These are phyloP conservation scores for Hemiprocne comata DNA, from an alignment of 2,113 vertebrate genomes.

Conservation along the genomic window DNA sequence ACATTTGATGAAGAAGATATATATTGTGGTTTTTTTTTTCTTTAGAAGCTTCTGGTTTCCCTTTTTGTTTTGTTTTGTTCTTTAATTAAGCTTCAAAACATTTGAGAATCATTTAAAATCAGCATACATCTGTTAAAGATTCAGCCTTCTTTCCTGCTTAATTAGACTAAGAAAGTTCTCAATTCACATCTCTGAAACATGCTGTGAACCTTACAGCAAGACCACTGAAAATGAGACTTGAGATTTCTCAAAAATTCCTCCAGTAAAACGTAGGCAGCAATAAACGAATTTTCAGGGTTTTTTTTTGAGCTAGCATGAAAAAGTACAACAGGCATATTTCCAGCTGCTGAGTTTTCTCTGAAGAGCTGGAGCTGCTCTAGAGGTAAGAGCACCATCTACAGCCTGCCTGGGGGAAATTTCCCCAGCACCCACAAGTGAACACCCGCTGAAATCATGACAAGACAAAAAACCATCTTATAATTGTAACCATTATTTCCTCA, in stretches of 20 bases:
- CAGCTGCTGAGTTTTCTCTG: background rate
- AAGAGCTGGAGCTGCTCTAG: background rate
- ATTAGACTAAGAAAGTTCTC: background rate
- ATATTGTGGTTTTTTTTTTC: background rate
- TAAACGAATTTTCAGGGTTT: background rate
- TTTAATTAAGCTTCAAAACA: background rate
- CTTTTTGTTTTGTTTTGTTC: background rate
- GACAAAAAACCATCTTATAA: background rate
- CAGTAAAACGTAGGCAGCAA: background rate
- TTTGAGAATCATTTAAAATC: background rate
- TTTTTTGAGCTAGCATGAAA: background rate
- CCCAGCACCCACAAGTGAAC: background rate
- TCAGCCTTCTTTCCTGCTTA: background rate
- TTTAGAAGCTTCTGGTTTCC: background rate
- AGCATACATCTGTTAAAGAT: background rate
- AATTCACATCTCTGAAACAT: background rate
- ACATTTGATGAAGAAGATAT: background rate
- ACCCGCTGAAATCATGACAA: background rate
- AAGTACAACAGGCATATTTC: background rate
- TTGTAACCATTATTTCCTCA: background rate
- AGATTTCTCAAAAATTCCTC: background rate
- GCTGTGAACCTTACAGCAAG: background rate
- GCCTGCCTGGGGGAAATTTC: background rate
- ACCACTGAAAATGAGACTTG: background rate
- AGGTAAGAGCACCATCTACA: constrained; percentile 35